phyloP scores from a whole-genome alignment of 2,888 invertebrate species.

The Lasioglossum oenotherae region DNA sequence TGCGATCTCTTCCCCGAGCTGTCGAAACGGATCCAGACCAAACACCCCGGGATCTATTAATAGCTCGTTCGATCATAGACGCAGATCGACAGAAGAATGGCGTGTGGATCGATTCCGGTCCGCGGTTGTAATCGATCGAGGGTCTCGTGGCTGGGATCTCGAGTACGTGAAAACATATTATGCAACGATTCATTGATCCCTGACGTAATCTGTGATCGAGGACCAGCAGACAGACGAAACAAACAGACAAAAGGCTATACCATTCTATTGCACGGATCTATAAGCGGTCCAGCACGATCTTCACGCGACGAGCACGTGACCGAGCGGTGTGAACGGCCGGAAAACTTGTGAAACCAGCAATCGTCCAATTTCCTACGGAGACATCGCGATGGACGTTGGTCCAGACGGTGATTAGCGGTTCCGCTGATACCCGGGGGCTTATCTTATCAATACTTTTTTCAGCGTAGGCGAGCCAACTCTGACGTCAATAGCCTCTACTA shows the following conservation, averaged over 20 bases:
- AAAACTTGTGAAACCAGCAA: slow-evolving; percentile 16
- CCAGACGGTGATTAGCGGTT: slow-evolving; percentile 35
- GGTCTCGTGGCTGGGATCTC: not conserved
- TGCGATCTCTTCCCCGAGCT: too few species aligned
- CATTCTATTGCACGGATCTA: not conserved
- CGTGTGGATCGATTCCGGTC: not conserved
- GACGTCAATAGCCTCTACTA: slow-evolving; percentile 5
- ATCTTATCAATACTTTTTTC: slow-evolving; percentile 29
- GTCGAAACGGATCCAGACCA: not conserved
- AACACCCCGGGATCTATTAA: not conserved
- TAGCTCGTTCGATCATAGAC: not conserved
- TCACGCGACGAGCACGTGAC: slow-evolving; percentile 43
- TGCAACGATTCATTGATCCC: slow-evolving; percentile 73
- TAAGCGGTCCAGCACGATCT: not conserved
- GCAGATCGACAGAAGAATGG: not conserved
- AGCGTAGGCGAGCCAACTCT: not conserved
- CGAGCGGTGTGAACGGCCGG: not conserved
- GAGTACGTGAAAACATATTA: slow-evolving; percentile 44
- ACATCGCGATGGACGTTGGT: slow-evolving; percentile 43
- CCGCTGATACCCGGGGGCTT: slow-evolving; percentile 25
- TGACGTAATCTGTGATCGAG: slow-evolving; percentile 54
- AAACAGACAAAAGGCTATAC: not conserved
- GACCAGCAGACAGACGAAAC: not conserved
- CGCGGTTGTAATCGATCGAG: not conserved
- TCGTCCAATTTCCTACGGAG: slow-evolving; percentile 45